phyloP scores from a whole-genome alignment of 2,888 invertebrate genomes.

The Drosophila pegasa region DNA sequence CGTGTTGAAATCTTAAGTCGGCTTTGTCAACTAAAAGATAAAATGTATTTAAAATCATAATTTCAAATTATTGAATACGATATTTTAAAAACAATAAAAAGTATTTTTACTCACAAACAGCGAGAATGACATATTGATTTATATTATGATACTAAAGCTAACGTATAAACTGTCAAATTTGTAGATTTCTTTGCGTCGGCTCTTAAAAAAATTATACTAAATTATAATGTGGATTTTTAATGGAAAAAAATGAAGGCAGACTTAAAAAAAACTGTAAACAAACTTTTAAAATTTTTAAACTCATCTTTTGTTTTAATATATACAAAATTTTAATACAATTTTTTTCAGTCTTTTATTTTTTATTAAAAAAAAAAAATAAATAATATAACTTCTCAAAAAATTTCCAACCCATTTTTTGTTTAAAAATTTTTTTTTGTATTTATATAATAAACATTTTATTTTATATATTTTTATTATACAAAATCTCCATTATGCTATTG shows the following conservation, averaged over 20 bases:
- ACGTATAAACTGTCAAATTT: too few relatives aligned
- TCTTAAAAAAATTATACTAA: not conserved
- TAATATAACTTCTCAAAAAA: too few relatives aligned
- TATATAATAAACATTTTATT: too few relatives aligned
- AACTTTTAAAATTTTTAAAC: not conserved
- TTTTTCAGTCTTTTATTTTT: not conserved
- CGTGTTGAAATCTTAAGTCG: not conserved
- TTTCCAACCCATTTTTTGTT: too few relatives aligned
- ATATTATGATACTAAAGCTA: not conserved
- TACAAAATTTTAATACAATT: not conserved
- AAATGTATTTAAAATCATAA: not conserved
- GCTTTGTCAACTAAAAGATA: constrained; percentile 6
- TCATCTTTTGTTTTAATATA: not conserved
- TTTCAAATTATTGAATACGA: not conserved
- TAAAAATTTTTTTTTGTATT: too few relatives aligned
- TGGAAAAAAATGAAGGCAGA: not conserved
- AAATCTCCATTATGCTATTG: too few relatives aligned
- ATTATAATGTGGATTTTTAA: not conserved
- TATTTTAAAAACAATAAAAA: not conserved
- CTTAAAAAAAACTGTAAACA: not conserved
- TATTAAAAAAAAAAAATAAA: too few relatives aligned
- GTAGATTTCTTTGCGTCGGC: not conserved
- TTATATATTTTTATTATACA: too few relatives aligned
- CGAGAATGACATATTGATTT: not conserved
- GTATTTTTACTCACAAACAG: not conserved